These are phyloP conservation scores for Hylyphantes graminicola DNA, from an alignment of 1,140 invertebrate species.

Conservation along the genomic window DNA sequence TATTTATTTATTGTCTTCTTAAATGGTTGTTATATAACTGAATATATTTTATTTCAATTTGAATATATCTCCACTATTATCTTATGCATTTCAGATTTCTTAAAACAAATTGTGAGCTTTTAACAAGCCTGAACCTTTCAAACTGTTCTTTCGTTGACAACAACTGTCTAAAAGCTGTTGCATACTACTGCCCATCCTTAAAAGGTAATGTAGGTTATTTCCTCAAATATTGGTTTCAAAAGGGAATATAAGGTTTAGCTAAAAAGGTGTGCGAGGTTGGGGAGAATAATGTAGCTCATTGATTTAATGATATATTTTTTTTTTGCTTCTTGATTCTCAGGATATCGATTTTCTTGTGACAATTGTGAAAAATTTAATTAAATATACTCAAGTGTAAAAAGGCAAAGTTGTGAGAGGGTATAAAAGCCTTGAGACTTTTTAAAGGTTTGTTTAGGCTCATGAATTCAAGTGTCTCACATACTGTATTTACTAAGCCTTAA, in stretches of 20 bases:
- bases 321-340: not conserved
- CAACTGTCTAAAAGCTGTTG: constrained; percentile 73
- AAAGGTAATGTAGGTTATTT: constrained; percentile 72
- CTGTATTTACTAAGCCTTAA: too few relatives aligned
- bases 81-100: constrained; percentile 74
- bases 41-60: not conserved
- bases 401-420: too few relatives aligned
- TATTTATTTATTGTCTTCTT: too few relatives aligned
- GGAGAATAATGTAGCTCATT: not conserved
- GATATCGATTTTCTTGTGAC: too few relatives aligned
- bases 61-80: not conserved
- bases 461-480: too few relatives aligned
- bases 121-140: constrained; percentile 79
- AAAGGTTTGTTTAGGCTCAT: too few relatives aligned
- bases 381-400: too few relatives aligned
- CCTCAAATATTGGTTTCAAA: constrained; percentile 1
- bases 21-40: too few relatives aligned
- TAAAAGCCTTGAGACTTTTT: too few relatives aligned
- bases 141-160: constrained; percentile 81
- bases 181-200: constrained; percentile 75
- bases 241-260: not conserved
- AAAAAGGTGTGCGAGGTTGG: too few relatives aligned
- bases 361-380: too few relatives aligned
- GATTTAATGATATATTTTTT: not conserved
- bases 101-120: constrained; percentile 73